phyloP scores from a whole-genome alignment of 2,113 vertebrate genomes.

The Chionodraco myersi region DNA sequence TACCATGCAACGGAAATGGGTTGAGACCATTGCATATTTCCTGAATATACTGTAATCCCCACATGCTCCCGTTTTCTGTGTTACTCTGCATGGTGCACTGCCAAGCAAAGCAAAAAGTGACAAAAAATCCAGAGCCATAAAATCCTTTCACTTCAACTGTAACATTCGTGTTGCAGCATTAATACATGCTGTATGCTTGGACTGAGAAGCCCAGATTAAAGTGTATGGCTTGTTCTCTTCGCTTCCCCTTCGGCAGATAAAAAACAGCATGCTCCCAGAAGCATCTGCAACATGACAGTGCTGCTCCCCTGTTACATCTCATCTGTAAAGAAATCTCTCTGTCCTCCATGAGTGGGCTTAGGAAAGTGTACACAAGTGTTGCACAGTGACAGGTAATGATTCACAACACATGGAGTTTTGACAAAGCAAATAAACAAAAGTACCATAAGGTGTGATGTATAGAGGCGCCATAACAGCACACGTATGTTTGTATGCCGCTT shows the following conservation, averaged over 20 bases:
- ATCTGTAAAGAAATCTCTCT: constrained; percentile 75
- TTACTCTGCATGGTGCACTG: constrained; percentile 31
- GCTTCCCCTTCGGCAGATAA: constrained; percentile 56
- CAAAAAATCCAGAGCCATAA: constrained; percentile 62
- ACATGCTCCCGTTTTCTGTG: constrained; percentile 47
- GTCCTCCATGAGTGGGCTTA: constrained; percentile 71
- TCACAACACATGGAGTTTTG: constrained; percentile 54
- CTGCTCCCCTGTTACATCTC: constrained; percentile 67
- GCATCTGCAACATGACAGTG: constrained; percentile 69
- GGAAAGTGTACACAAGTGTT: constrained; percentile 70
- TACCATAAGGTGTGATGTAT: constrained; percentile 20
- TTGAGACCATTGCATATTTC: constrained; percentile 53
- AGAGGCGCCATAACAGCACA: too few relatives aligned
- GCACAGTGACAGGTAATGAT: constrained; percentile 69
- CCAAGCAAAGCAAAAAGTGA: constrained; percentile 50
- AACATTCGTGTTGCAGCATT: constrained; percentile 66
- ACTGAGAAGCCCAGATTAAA: constrained; percentile 72
- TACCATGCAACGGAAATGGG: constrained; percentile 43
- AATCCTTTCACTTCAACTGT: constrained; percentile 74
- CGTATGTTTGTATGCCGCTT: not conserved
- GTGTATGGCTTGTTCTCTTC: constrained; percentile 35
- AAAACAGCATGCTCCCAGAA: constrained; percentile 62
- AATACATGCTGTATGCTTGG: constrained; percentile 70
- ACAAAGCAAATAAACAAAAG: constrained; percentile 62
- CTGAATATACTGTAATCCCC: constrained; percentile 50